Conservation (phyloP, 2,888 invertebrate species). For the Noctua fimbriata region DNA sequence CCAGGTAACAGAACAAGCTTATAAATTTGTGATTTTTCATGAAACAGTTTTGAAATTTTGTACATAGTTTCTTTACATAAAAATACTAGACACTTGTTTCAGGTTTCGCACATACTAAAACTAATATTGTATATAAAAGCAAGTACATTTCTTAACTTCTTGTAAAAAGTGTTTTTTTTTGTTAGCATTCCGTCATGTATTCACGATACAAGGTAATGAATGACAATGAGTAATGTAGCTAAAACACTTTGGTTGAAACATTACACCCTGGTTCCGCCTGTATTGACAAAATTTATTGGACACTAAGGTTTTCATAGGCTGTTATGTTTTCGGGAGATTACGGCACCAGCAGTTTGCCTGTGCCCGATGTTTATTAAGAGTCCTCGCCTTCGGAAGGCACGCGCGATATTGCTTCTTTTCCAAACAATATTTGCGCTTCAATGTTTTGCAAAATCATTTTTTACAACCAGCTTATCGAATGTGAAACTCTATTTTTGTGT, state of each 20-base stretch:
- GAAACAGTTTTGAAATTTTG: too few relatives aligned
- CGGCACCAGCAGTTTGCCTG: conserved; percentile 77
- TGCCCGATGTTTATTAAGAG: conserved; percentile 79
- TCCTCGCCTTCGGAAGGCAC: conserved; percentile 75
- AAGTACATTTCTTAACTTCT: conserved; percentile 6
- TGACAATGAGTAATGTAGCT: conserved; percentile 43
- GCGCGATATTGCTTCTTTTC: conserved; percentile 77
- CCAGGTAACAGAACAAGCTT: too few relatives aligned
- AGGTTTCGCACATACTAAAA: too few relatives aligned
- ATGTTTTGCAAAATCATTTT: conserved; percentile 72
- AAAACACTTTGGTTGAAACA: conserved; percentile 73
- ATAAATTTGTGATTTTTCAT: too few relatives aligned
- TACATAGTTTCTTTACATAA: too few relatives aligned
- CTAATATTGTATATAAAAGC: conserved; percentile 15
- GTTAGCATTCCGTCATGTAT: conserved; percentile 13
- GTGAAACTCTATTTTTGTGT: conserved; percentile 35
- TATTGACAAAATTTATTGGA: conserved; percentile 85
- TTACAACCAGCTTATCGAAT: conserved; percentile 35
- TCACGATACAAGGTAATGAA: conserved; percentile 20
- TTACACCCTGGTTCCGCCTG: conserved; percentile 74
- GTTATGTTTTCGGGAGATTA: conserved; percentile 85
- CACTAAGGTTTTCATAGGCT: conserved; percentile 86
- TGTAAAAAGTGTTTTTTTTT: conserved; percentile 12
- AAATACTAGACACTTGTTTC: too few relatives aligned
- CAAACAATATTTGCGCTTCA: conserved; percentile 75